Percentiles rank a stretch among this genome's conserved stretches.
phyloP scores from a whole-genome alignment of 2,888 invertebrate genomes.

The Amphipoea oculea region DNA sequence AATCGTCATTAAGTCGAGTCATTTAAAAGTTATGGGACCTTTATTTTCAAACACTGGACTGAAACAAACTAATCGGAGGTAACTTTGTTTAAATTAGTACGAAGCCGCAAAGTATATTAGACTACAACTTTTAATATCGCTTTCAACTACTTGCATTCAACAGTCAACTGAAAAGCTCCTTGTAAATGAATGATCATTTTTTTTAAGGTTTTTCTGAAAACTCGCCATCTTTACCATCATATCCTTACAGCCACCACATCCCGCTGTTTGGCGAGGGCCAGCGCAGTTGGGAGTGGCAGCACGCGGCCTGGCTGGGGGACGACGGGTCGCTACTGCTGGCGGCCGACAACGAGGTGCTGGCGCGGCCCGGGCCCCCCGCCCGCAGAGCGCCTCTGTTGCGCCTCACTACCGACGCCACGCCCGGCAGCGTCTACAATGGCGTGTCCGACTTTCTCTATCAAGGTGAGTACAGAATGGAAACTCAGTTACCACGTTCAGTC shows the following conservation, averaged over 20 bases:
- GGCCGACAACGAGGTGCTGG: slow-evolving; percentile 97
- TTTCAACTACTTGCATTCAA: slow-evolving; percentile 1
- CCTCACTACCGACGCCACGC: slow-evolving; percentile 94
- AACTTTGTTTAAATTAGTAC: background rate
- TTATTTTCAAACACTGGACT: background rate
- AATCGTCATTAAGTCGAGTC: too few species aligned
- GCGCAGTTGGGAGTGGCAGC: slow-evolving; percentile 93
- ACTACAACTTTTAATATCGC: background rate
- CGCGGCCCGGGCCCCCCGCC: slow-evolving; percentile 93
- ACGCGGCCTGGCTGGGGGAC: slow-evolving; percentile 95
- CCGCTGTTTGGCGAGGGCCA: slow-evolving; percentile 95
- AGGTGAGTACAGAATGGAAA: slow-evolving; percentile 88
- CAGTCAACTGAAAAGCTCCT: background rate
- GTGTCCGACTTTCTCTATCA: slow-evolving; percentile 99
- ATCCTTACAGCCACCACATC: slow-evolving; percentile 93
- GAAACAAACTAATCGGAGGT: background rate
- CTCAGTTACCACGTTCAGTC: background rate
- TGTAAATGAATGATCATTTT: background rate
- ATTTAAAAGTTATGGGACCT: background rate
- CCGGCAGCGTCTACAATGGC: slow-evolving; percentile 97
- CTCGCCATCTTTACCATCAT: background rate
- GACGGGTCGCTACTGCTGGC: slow-evolving; percentile 95
- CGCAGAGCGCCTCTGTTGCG: slow-evolving; percentile 92
- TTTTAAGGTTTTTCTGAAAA: background rate
- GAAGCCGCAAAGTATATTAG: background rate